Evolutionary conservation across 2,888 invertebrate species (phyloP), one percentile per base, ranked within the genome.

Genomic region (Pollenia angustigena): DNA sequence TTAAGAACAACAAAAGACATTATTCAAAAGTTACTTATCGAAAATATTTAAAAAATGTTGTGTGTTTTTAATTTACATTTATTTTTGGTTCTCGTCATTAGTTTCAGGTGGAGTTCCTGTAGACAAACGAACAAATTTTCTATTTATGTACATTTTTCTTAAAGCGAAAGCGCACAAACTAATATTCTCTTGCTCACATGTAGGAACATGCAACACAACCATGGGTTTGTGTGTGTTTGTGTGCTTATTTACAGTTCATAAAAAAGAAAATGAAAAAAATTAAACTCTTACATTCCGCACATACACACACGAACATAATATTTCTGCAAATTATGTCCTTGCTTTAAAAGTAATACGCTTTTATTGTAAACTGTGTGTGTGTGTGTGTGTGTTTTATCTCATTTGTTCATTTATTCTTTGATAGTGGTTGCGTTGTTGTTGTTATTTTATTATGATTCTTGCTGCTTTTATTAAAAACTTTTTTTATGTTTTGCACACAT

Each of bases 261-360:
- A 72, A 68, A 52, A 23, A 9, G 40, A 42, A 60, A 79, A 23
- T 11, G 12, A 46, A 16, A 60, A 23, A 62, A 82, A 54, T 18
- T 32, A 60, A 69, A 18, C 32, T 58, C 52, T 46, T 14, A 78
- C 46, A 78, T 56, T 71, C 42, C 42, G 1, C 11, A 56, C 10
- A 32, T 62, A 18, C n/a, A 52, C 40, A 71, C 52, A 40, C 44
- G 44, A 71, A 71, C 18, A 50, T 62, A 69, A 72, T 44, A 78
- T 76, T 54, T 68, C 83, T 83, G 76, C 56, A 87, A 81, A 87
- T 87, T 80, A 81, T 83, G 80, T 81, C 72, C 72, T 68, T 68
- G 72, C 71, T 48, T 79, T 71, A 76, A 86, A 71, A 83, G 64
- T 80, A 58, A 66, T 71, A 62, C 71, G 66, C 62, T 84, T 74